phyloP scores from a whole-genome alignment of 2,113 vertebrate genomes.

The Xyrauchen texanus region DNA sequence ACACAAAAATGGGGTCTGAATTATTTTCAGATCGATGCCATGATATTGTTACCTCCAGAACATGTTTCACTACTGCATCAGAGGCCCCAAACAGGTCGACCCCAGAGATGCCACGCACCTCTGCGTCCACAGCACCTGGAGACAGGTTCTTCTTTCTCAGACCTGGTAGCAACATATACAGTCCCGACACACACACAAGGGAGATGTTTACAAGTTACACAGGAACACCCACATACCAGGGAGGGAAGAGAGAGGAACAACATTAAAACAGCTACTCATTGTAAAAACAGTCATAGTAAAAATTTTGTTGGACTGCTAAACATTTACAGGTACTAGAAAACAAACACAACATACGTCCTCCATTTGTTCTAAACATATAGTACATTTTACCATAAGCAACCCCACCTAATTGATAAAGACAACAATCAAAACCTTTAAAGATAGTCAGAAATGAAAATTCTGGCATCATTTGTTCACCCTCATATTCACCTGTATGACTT shows the following conservation, averaged over 20 bases:
- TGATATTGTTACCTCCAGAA: slow-evolving; percentile 82
- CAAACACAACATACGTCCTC: slow-evolving; percentile 60
- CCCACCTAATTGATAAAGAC: no score
- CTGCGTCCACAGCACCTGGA: slow-evolving; percentile 89
- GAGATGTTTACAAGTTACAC: slow-evolving; percentile 59
- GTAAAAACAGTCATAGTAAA: neutral
- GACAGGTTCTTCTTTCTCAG: slow-evolving; percentile 96
- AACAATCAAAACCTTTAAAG: no score
- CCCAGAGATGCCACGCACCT: slow-evolving; percentile 89
- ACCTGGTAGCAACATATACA: slow-evolving; percentile 78
- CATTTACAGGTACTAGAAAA: slow-evolving; percentile 56
- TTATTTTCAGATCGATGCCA: neutral
- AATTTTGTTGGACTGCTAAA: slow-evolving; percentile 62
- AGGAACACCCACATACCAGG: slow-evolving; percentile 48
- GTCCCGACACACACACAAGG: slow-evolving; percentile 43
- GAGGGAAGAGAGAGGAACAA: slow-evolving; percentile 27
- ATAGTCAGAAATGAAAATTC: no score
- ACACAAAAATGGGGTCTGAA: no score
- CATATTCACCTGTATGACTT: no score
- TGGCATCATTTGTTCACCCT: no score
- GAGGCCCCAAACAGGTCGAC: slow-evolving; percentile 94
- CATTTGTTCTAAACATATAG: slow-evolving; percentile 10
- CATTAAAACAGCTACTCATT: slow-evolving; percentile 7
- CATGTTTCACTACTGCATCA: slow-evolving; percentile 94
- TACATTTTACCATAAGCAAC: no score